Conservation (phyloP, 2,113 vertebrate species). For the Lophura nycthemera region DNA sequence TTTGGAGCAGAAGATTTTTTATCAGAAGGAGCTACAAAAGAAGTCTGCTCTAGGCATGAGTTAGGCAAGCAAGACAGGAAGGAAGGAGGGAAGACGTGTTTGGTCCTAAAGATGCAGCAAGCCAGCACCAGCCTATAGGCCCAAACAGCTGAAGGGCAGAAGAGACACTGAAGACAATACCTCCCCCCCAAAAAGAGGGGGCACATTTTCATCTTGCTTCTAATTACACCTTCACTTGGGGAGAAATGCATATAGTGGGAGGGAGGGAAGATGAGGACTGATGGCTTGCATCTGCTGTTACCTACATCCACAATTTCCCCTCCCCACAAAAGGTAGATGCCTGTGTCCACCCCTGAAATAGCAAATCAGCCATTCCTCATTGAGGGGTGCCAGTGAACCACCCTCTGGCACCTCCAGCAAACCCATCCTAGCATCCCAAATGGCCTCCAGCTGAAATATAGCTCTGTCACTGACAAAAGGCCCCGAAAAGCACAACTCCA, state of each 20-base stretch:
- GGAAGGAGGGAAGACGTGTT: not conserved
- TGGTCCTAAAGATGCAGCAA: not conserved
- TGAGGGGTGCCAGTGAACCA: not conserved
- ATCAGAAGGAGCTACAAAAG: not conserved
- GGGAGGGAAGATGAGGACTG: not conserved
- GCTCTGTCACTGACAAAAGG: slow-evolving; percentile 24
- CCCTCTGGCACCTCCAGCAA: not conserved
- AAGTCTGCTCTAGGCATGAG: rapidly evolving
- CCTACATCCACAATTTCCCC: not conserved
- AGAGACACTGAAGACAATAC: not conserved
- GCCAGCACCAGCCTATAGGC: rapidly evolving
- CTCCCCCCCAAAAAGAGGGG: not conserved
- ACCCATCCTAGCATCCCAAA: not conserved
- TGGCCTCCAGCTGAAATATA: slow-evolving; percentile 19
- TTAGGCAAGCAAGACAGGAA: not conserved
- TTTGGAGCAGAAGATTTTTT: not conserved
- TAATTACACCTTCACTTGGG: not conserved
- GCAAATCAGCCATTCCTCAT: not conserved
- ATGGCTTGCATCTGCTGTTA: not conserved
- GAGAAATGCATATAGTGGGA: not conserved
- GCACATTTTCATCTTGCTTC: not conserved
- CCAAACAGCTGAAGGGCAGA: not conserved
- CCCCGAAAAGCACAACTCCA: not conserved
- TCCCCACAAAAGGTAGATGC: not conserved
- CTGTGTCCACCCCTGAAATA: not conserved